Evolutionary conservation across 2,888 invertebrate species (phyloP).

Genomic region (Chloroclysta siterata): DNA sequence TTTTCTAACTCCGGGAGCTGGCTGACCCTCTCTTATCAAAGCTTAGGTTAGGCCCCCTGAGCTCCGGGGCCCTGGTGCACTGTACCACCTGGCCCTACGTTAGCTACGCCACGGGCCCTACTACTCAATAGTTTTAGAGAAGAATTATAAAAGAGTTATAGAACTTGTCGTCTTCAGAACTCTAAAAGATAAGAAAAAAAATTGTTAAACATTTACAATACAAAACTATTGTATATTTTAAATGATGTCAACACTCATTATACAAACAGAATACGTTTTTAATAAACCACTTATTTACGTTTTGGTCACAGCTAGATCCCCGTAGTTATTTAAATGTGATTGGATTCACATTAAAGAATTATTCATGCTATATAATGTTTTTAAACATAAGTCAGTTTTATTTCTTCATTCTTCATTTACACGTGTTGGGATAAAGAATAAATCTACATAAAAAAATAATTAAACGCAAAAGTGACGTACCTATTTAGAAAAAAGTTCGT

Average conservation of each 20-base stretch:
- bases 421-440: not conserved
- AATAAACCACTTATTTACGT: too few relatives aligned
- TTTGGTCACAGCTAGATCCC: conserved; percentile 40
- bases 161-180: too few relatives aligned
- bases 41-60: too few relatives aligned
- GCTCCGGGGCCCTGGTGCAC: too few relatives aligned
- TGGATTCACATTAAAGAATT: conserved; percentile 46
- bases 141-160: too few relatives aligned
- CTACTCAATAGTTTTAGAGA: too few relatives aligned
- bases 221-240: conserved; percentile 36
- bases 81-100: too few relatives aligned
- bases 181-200: too few relatives aligned
- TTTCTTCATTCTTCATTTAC: conserved; percentile 24
- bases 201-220: conserved; percentile 39
- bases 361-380: conserved; percentile 31
- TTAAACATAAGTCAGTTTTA: conserved; percentile 14
- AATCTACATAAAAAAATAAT: not conserved
- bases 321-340: conserved; percentile 44
- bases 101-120: too few relatives aligned
- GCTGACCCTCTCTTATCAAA: too few relatives aligned
- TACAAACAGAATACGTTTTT: conserved; percentile 39
- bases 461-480: not conserved
- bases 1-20: too few relatives aligned
- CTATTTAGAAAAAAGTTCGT: too few relatives aligned
- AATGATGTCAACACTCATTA: conserved; percentile 50